Evolutionary conservation across 64 coral and sea anemone genomes (phyloP), one percentile per base, ranked within the genome.

Genomic region (Stylophora pistillata): DNA sequence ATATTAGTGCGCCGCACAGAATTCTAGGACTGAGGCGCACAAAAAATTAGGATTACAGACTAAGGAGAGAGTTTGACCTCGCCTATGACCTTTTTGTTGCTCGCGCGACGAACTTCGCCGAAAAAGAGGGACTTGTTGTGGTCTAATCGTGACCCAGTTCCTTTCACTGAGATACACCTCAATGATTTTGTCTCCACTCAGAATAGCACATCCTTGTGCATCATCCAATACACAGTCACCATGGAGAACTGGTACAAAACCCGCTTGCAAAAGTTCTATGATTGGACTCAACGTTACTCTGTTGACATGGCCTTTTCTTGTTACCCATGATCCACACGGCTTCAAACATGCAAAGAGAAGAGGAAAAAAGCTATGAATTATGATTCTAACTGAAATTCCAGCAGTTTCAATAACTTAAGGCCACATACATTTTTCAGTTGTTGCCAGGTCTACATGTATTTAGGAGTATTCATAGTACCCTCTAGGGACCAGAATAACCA

Each of bases 161-260:
- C 26, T 23, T 34, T 6, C 58, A 58, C 23, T 16, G 4, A 11
- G 33, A n/a, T 9, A n/a, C 86, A 96, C 94, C 90, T 96, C 90
- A 69, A 96, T 89, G 80, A 96, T 96, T 78, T 92, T 96, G 78
- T 96, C 94, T 20, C 94, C 94, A 81, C 94, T 96, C 13, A 96
- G 90, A 75, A 96, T 96, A 37, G 81, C 75, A 73, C 94, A 96
- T 4, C 94, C 90, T 79, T 92, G 86, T 55, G 23, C 59, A 10
- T 73, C 77, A 56, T 96, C 94, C 9, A 96, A 37, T 23, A 96
- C 94, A 89, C 94, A 96, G 52, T 96, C 94, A 21, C 94, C 94
- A 81, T 96, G 94, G 31, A 96, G 59, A 41, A 96, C 31, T 14
- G 94, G 94, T 68, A 96, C 86, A 89, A 96, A 93, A 56, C 94